Evolutionary conservation across 2,797 vertebrate species (phyloP).

Genomic region (Lepidocolaptes lacrymiger): DNA sequence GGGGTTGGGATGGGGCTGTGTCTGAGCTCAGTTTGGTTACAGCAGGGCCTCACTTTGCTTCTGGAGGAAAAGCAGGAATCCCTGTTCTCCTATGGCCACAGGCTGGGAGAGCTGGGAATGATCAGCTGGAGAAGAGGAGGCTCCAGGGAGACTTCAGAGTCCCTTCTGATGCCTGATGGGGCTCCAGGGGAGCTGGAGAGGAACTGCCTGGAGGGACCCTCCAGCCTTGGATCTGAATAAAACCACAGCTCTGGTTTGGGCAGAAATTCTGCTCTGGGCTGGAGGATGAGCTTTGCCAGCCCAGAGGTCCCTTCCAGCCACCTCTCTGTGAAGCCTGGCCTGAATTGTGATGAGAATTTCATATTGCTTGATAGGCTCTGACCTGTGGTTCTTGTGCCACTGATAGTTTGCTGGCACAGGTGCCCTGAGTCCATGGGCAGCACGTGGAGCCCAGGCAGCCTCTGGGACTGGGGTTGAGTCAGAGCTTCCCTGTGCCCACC

Average conservation of each 20-base stretch:
- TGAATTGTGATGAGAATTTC: background rate
- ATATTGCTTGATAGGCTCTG: background rate
- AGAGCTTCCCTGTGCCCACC: background rate
- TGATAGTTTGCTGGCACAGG: background rate
- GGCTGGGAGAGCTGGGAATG: background rate
- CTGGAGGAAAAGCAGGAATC: background rate
- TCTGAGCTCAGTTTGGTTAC: background rate
- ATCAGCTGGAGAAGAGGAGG: background rate
- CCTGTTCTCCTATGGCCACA: background rate
- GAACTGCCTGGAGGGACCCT: background rate
- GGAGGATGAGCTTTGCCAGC: too few relatives aligned
- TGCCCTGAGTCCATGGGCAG: background rate
- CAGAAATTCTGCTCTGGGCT: background rate
- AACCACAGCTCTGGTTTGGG: background rate
- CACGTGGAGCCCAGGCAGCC: background rate
- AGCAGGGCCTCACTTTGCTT: background rate
- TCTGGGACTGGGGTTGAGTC: background rate
- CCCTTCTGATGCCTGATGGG: accelerated
- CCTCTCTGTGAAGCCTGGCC: background rate
- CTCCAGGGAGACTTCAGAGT: background rate
- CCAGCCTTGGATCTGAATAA: background rate
- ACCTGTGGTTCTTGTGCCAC: background rate
- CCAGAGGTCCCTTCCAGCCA: background rate
- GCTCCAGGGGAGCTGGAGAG: background rate
- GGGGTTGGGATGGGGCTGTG: background rate